Base-by-base conservation (phyloP, 2,888 invertebrate species). In the Pseudococcus viburni region DNA sequence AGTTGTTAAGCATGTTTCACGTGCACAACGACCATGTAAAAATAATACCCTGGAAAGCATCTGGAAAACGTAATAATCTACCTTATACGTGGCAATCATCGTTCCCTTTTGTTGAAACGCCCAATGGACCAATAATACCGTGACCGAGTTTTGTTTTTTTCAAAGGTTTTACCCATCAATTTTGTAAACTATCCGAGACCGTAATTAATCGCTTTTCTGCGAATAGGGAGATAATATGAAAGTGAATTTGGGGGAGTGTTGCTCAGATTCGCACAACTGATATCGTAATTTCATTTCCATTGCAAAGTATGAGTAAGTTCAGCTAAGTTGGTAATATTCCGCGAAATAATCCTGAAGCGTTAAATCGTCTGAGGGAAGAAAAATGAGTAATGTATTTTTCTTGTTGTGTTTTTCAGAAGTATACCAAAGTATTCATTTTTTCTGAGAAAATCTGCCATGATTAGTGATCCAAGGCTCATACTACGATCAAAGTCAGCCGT, bases 91-190 rank as follows among this genome's bases (percentile, higher is more conserved):
- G 5, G 55, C n/a, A 55, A 55, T 55, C 55, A 55, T 55, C 55
- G 55, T n/a, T 55, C 55, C 15, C 55, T 55, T 55, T 55, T 55
- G n/a, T 55, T 55, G n/a, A 55, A 55, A 17, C 55, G 55, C 55
- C n/a, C 26, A 3, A 33, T 55, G 15, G 55, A 55, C 55, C 55
- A 55, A 55, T 55, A 8, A 55, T 55, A 55, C 55, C 55, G n/a
- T 55, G 55, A 55, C 55, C 55, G 55, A 55, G n/a, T 55, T 55
- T 55, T 15, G 55, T 51, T 51, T 51, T 51, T 55, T 55, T 55
- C 55, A 55, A 55, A 55, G 6, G 55, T 17, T 55, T 55, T n/a
- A 55, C n/a, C 55, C n/a, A n/a, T 55, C 55, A n/a, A 55, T 55
- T 55, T 55, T n/a, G n/a, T 5, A 42, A 42, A 42, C 42, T 42